Percentiles rank a stretch among this genome's conserved stretches.
These are phyloP conservation scores for Cryptocephalus primarius DNA, from an alignment of 2,888 invertebrate species.

Conservation along the genomic window DNA sequence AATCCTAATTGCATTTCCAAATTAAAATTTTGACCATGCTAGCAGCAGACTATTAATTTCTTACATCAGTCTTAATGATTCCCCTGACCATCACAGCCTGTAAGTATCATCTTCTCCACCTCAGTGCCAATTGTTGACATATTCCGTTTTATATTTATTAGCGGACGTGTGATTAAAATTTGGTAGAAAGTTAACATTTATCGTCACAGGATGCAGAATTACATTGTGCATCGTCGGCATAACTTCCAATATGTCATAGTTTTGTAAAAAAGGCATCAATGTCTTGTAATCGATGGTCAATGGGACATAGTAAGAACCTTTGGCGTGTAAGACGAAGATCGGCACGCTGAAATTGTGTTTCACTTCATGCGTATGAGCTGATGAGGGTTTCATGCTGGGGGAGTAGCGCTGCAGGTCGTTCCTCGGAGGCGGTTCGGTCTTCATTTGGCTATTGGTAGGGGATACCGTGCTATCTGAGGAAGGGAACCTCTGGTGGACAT, in stretches of 20 bases:
- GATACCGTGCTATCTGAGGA: constrained; percentile 25
- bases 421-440: constrained; percentile 16
- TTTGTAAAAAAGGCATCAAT: constrained; percentile 57
- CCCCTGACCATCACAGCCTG: constrained; percentile 31
- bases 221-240: constrained; percentile 45
- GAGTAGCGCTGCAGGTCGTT: constrained; percentile 17
- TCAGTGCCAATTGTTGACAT: constrained; percentile 14
- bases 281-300: constrained; percentile 67
- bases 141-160: constrained; percentile 20
- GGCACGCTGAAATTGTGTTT: constrained; percentile 54
- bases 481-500: constrained; percentile 22
- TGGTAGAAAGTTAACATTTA: constrained; percentile 68
- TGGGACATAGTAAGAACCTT: constrained; percentile 81
- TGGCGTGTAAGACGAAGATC: constrained; percentile 82
- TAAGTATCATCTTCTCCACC: constrained; percentile 5
- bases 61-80: constrained; percentile 27
- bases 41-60: constrained; percentile 4
- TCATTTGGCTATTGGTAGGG: constrained; percentile 14
- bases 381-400: constrained; percentile 10
- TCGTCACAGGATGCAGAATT: constrained; percentile 76
- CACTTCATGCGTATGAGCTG: constrained; percentile 11
- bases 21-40: background rate
- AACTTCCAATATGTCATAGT: constrained; percentile 48
- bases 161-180: constrained; percentile 9
- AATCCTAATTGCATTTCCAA: too few species aligned